Base-by-base conservation (phyloP, 2,888 invertebrate genomes). In the Glaucopsyche alexis region DNA sequence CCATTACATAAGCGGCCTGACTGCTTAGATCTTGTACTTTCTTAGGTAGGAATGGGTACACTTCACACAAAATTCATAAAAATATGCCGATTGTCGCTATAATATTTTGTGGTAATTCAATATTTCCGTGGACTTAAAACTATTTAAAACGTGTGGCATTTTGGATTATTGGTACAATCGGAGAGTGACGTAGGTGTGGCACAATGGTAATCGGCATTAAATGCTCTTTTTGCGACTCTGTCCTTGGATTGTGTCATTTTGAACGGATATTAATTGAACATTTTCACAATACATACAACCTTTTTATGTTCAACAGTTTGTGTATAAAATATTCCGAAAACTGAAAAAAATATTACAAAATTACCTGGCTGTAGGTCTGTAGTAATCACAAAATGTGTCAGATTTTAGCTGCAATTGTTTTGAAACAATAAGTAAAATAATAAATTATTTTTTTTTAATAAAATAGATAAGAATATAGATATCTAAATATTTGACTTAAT, bases 161-260 rank as follows among this genome's bases (percentile, higher is more conserved):
- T 83, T 79, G 74, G 73, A 74, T 78, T 75, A 81, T 82, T 82
- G 78, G 29, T 49, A 79, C 81, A 80, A 86, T 85, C 85, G 84
- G 82, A 89, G 91, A 90, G 82, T 91, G 91, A 91, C 89, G 81
- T 80, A 81, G 81, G 79, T 87, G 83, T 86, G 81, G 87, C 84
- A 91, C 88, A 90, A 90, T 88, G 77, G 77, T 86, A 89, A 89
- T 89, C 86, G 82, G 83, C 86, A 85, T 87, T 87, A 87, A 89
- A 91, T 90, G 90, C 82, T 87, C 90, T 89, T 91, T 91, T 91
- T 85, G 81, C 78, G 76, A 77, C 78, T 88, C 82, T 84, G 82
- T 83, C 83, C 82, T 80, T 78, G 78, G 81, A 83, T 84, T 85
- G 40, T 84, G 87, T 84, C 85, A 87, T 79, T 81, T 87, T 84